Base-by-base conservation (phyloP, 2,797 vertebrate species). In the Phrynocephalus vlangalii region DNA sequence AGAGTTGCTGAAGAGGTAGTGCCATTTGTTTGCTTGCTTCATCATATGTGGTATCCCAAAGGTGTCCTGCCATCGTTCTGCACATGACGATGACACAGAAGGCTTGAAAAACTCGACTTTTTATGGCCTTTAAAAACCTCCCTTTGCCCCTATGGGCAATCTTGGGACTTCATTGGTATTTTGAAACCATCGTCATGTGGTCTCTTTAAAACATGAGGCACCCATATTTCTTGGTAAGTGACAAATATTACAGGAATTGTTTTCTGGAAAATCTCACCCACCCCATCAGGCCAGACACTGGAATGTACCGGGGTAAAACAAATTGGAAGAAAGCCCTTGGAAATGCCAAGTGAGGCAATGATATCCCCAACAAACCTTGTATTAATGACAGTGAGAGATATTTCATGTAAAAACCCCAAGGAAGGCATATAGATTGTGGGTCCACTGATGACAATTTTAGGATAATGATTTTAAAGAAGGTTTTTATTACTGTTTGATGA, bases 111-210 rank as follows among this genome's bases (percentile, higher is more conserved):
- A 72, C 30, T 28, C 20, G 68, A 79, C 52, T 52, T 80, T 70
- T 80, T 52, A 16, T 68, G 20, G 11, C 30, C 60, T 86, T 67
- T 82, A 71, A 72, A 63, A 91, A 83, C 28, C 71, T 86, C 52
- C 66, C 79, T 38, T 88, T 81, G 73, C 56, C 87, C 33, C 63
- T 44, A 0, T 13, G 0, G 86, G 90, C 76, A 92, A 83, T 86
- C 78, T 85, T 90, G 82, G 91, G 30, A 80, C 91, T 87, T 91
- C 87, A 33, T 11, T 87, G 80, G 56, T 56, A 84, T 88, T 85
- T 86, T 77, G 84, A 84, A 72, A 91, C 87, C 82, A 77, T 84
- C 77, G 85, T 82, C 72, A 82, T 63, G 71, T 77, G 50, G 86
- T 82, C 78, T 70, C 82, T 87, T 87, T 56, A 77, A 84, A 76